Conservation (phyloP, 2,113 vertebrate species). For the Rattus norvegicus region DNA sequence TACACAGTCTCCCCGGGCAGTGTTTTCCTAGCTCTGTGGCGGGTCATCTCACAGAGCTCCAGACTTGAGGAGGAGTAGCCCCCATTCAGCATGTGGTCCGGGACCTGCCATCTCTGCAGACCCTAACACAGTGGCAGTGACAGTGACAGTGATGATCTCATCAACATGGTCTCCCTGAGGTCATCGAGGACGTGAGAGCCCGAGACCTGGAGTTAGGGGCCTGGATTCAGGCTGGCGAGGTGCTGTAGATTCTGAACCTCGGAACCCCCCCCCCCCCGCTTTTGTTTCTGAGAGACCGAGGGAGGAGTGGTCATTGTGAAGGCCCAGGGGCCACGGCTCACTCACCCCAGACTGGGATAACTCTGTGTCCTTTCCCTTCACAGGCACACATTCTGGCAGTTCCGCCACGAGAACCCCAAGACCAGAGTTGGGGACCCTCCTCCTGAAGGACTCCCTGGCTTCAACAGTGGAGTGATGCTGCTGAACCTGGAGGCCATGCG, state of each 20-base stretch:
- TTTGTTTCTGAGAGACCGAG: background rate
- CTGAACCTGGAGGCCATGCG: slow-evolving; percentile 95
- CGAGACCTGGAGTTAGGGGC: background rate
- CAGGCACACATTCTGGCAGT: slow-evolving; percentile 99
- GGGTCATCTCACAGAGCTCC: background rate
- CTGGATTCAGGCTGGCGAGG: rapidly evolving
- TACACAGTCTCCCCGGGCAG: background rate
- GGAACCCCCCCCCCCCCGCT: background rate
- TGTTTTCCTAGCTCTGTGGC: background rate
- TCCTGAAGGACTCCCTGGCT: slow-evolving; percentile 94
- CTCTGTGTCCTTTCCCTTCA: slow-evolving; percentile 51
- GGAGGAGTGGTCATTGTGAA: background rate
- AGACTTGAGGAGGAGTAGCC: rapidly evolving
- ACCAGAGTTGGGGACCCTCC: slow-evolving; percentile 94
- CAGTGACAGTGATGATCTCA: background rate
- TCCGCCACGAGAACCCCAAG: slow-evolving; percentile 94
- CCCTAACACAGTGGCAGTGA: background rate
- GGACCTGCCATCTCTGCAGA: background rate
- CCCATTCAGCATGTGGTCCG: background rate
- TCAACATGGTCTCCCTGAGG: background rate
- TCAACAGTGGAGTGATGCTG: slow-evolving; percentile 98
- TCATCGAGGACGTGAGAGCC: background rate
- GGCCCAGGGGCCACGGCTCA: background rate
- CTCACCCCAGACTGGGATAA: background rate
- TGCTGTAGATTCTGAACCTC: background rate